Conservation (phyloP, 2,888 invertebrate genomes). For the Germaria angustata region DNA sequence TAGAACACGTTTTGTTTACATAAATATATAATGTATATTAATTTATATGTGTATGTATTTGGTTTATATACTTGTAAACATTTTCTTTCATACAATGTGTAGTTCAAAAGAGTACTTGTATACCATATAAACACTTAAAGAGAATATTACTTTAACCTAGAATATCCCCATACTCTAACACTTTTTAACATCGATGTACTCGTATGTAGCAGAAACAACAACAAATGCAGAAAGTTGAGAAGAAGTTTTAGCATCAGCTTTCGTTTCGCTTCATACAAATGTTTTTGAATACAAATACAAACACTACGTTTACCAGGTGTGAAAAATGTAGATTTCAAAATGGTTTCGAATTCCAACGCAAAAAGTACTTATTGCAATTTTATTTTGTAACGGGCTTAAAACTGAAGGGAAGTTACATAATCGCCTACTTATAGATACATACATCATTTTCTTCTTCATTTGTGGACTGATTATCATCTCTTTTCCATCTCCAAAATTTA, state of each 20-base stretch:
- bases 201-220: no score
- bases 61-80: neutral
- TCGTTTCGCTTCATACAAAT: neutral
- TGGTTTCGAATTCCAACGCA: no score
- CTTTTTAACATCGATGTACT: slow-evolving; percentile 32
- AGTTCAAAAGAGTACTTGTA: neutral
- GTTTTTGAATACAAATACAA: neutral
- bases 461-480: no score
- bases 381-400: no score
- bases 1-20: neutral
- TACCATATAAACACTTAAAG: neutral
- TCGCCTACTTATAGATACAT: no score
- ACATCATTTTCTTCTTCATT: no score
- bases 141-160: slow-evolving; percentile 58
- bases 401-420: no score
- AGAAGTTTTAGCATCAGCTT: slow-evolving; percentile 21
- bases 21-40: neutral
- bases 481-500: no score
- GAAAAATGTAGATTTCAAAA: neutral
- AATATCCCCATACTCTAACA: slow-evolving; percentile 43
- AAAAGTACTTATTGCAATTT: no score
- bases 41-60: neutral
- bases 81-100: neutral
- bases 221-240: neutral
- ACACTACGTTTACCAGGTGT: neutral